Base-by-base conservation (phyloP, 2,888 invertebrate species). In the Spatulosminthurus flaviceps region DNA sequence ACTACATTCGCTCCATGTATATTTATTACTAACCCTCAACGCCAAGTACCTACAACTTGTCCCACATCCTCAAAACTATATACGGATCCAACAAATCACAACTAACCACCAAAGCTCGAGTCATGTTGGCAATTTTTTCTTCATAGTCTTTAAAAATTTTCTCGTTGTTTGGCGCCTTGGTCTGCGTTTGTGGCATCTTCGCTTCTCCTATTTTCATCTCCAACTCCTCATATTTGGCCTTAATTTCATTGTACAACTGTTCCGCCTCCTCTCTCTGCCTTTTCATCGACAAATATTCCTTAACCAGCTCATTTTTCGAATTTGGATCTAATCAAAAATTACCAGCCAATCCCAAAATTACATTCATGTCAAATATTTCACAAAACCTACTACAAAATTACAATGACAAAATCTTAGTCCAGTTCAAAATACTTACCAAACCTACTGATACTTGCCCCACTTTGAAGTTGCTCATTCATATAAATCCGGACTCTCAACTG, bases 401-500 rank as follows among this genome's bases (percentile, higher is more conserved):
- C 9, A 34, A 61, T 7, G 2, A n/a, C 22, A 7, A 61, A 22
- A 4, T 21, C 7, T 61, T 22, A 9, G 13, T 16, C 7, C n/a
- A 51, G 51, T 51, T n/a, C 2, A 51, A 51, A n/a, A n/a, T n/a
- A 51, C 78, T 60, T 22, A 78, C 78, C 78, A 73, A 79, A 79
- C 26, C 64, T 73, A 19, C 16, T 73, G 11, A 34, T 4, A 28
- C 29, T 81, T 80, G 0, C 79, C 26, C 83, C 84, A 77, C 60
- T 64, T 61, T 82, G 34, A 26, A 29, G 79, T 51, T 82, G 83
- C 71, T 84, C 83, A 24, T 77, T 78, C 42, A 83, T 76, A 69
- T 83, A 84, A 34, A 85, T 82, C 19, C 85, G 75, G 21, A 84
- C 80, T 29, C 80, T 72, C 19, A 85, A 61, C 61, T 85, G 84